Base-by-base conservation (phyloP, 2,113 vertebrate genomes). In the Rhinichthys klamathensis region DNA sequence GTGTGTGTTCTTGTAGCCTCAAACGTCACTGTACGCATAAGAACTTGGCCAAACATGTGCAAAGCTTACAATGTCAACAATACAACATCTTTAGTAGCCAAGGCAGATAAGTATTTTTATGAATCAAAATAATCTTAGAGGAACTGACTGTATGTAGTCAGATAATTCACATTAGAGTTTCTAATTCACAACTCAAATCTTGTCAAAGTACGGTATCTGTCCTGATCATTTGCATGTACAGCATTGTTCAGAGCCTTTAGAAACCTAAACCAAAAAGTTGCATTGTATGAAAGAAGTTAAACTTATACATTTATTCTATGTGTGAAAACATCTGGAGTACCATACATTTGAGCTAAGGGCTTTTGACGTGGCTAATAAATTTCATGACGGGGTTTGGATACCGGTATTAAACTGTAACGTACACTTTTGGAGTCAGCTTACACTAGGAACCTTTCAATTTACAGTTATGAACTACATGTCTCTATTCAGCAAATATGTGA, bases 331-430 rank as follows among this genome's bases (percentile, higher is more conserved):
- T 90, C 86, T 90, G 89, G 87, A 86, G 84, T 75, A 54, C 82
- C 61, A 16, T 78, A 74, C 69, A 13, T 80, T 84, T 84, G 82
- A 89, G 89, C 82, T 89, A 85, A 87, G 83, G 75, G 83, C 75
- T 79, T 87, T 87, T 90, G 89, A 90, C 89, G 87, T 84, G 82
- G 85, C 78, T 87, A 83, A 86, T 90, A 87, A 75, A 87, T 90
- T 89, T 89, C 87, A 87, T 84, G 86, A 87, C 70, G 80, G 87
- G 87, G 84, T 83, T 87, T 87, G 87, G 83, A 88, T 85, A 67
- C 51, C 56, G 56, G 79, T 88, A 85, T 85, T 80, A 90, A 88
- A 87, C 83, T 83, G 80, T 77, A 88, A 87, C 27, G 3, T 61
- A 82, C 78, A 87, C 82, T 84, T 78, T 78, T 85, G 82, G 85